Conservation (phyloP, 2,888 invertebrate genomes). For the Diaperis boleti region DNA sequence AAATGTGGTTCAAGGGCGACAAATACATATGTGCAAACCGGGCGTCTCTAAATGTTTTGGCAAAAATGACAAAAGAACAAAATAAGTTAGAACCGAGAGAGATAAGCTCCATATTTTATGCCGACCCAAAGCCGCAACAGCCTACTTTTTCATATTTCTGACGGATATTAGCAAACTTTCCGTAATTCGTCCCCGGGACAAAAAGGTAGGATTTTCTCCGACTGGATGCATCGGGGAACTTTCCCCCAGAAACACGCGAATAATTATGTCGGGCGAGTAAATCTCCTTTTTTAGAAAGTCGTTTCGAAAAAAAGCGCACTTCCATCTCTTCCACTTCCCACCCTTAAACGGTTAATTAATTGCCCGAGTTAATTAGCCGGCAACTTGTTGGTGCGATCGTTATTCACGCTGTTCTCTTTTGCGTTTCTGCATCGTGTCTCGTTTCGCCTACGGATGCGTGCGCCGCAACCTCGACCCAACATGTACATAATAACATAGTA, state of each 20-base stretch:
- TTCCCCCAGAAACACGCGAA: too few species aligned
- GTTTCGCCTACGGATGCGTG: neutral
- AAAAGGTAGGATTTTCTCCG: too few species aligned
- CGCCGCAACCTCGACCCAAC: conserved; percentile 8
- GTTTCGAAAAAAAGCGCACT: neutral
- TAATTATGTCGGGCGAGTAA: neutral
- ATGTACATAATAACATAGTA: neutral
- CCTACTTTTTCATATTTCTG: neutral
- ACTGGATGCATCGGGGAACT: too few species aligned
- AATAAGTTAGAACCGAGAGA: too few species aligned
- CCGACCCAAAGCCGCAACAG: neutral
- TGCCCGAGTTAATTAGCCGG: conserved; percentile 46
- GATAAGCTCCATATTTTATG: too few species aligned
- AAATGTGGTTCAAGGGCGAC: too few species aligned
- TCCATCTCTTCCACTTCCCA: neutral
- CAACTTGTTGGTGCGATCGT: conserved; percentile 47
- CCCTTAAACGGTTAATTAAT: conserved; percentile 48
- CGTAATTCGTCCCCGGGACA: neutral
- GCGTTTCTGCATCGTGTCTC: neutral
- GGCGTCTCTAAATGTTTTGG: too few species aligned
- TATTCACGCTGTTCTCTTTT: conserved; percentile 14
- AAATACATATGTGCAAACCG: too few species aligned
- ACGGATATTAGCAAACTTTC: too few species aligned
- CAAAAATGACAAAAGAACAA: too few species aligned
- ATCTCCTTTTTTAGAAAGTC: neutral